phyloP scores from a whole-genome alignment of 2,113 vertebrate species.

The Acanthisitta chloris region DNA sequence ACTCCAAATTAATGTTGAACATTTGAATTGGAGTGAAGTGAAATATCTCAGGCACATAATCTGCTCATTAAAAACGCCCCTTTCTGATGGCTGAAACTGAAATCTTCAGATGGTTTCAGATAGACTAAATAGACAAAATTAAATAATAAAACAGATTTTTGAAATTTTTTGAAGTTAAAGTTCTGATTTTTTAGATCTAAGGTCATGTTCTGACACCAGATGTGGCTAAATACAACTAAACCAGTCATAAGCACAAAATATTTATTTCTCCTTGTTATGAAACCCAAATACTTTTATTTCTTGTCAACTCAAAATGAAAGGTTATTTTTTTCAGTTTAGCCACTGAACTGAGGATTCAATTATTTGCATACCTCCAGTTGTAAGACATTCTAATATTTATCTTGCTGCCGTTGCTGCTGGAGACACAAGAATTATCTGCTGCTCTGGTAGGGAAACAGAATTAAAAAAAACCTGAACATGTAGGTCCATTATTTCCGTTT shows the following conservation, averaged over 20 bases:
- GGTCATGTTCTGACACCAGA: not conserved
- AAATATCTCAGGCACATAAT: slow-evolving; percentile 15
- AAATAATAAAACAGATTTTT: not conserved
- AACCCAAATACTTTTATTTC: not conserved
- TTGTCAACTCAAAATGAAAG: slow-evolving; percentile 15
- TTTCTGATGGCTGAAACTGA: not conserved
- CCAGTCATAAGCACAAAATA: not conserved
- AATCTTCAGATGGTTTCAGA: not conserved
- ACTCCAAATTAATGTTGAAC: not conserved
- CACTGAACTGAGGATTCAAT: slow-evolving; percentile 8
- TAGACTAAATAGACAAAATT: not conserved
- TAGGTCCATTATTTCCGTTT: slow-evolving; percentile 39
- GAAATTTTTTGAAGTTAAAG: not conserved
- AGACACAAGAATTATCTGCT: slow-evolving; percentile 29
- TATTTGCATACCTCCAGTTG: slow-evolving; percentile 36
- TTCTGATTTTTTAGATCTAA: not conserved
- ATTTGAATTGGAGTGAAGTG: not conserved
- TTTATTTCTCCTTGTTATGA: not conserved
- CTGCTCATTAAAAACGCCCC: not conserved
- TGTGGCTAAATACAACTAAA: not conserved
- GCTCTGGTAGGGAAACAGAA: slow-evolving; percentile 7
- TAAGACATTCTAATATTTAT: slow-evolving; percentile 51
- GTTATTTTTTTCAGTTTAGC: slow-evolving; percentile 21
- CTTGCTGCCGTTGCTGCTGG: not conserved
- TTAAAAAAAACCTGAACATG: not conserved